Evolutionary conservation across 2,113 vertebrate species (phyloP).

Genomic region (Ophthalmolycus amberensis): DNA sequence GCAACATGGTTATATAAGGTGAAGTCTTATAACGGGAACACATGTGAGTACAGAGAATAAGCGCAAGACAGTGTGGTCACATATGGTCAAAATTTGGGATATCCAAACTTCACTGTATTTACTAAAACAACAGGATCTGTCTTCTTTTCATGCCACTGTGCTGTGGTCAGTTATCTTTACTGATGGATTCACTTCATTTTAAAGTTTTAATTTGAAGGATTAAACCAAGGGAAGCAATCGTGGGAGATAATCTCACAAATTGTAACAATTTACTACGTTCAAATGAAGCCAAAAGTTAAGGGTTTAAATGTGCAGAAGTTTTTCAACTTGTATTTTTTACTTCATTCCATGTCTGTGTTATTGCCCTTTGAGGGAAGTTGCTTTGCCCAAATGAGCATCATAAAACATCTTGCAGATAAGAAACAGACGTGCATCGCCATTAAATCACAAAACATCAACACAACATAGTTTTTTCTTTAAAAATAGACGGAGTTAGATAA

Average conservation of each 20-base stretch:
- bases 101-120: not conserved
- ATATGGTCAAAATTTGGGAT: not conserved
- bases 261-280: not conserved
- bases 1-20: constrained; percentile 31
- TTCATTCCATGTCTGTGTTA: constrained; percentile 43
- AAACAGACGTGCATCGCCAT: too few relatives aligned
- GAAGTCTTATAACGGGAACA: constrained; percentile 29
- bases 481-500: not conserved
- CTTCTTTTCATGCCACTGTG: not conserved
- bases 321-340: not conserved
- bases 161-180: not conserved
- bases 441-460: too few relatives aligned
- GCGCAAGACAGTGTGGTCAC: not conserved
- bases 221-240: not conserved
- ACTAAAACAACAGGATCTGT: not conserved
- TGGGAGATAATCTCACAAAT: not conserved
- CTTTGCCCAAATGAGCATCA: constrained; percentile 19
- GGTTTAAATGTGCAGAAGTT: not conserved
- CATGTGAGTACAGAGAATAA: not conserved
- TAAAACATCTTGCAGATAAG: constrained; percentile 34
- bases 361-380: constrained; percentile 31
- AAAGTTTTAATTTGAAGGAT: not conserved
- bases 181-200: not conserved
- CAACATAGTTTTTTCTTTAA: not conserved
- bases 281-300: constrained; percentile 9